phyloP scores from a whole-genome alignment of 2,797 vertebrate genomes.

The Melanotaenia nigrans region DNA sequence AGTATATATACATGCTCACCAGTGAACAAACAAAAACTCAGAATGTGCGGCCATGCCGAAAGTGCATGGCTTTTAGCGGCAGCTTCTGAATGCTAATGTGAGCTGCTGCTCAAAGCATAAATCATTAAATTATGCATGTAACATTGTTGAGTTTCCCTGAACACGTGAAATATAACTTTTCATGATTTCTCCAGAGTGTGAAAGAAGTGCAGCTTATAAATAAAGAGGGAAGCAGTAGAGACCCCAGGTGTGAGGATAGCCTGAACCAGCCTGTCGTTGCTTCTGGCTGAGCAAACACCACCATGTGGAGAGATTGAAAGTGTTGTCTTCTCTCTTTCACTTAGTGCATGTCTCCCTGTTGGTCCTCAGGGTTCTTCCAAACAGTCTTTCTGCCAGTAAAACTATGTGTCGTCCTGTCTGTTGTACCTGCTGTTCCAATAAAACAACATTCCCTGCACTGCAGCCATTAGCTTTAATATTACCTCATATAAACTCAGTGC shows the following conservation, averaged over 20 bases:
- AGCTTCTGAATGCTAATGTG: conserved; percentile 40
- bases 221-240: conserved; percentile 19
- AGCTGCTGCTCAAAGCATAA: conserved; percentile 35
- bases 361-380: conserved; percentile 15
- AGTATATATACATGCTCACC: conserved; percentile 14
- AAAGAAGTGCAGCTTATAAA: conserved; percentile 25
- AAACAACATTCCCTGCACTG: conserved; percentile 11
- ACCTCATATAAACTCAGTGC: conserved; percentile 24
- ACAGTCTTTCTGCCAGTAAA: neutral
- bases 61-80: conserved; percentile 26
- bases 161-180: conserved; percentile 27
- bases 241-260: conserved; percentile 39
- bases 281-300: conserved; percentile 23
- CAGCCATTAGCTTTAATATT: conserved; percentile 6
- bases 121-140: conserved; percentile 46
- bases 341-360: conserved; percentile 16
- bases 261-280: conserved; percentile 24
- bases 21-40: conserved; percentile 15
- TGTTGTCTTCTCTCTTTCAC: neutral
- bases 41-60: conserved; percentile 34
- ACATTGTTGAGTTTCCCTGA: conserved; percentile 24
- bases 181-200: conserved; percentile 2
- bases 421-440: conserved; percentile 14
- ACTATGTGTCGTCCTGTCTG: neutral
- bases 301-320: conserved; percentile 37